phyloP scores from a whole-genome alignment of 2,888 invertebrate genomes.

The Apamea sordens region DNA sequence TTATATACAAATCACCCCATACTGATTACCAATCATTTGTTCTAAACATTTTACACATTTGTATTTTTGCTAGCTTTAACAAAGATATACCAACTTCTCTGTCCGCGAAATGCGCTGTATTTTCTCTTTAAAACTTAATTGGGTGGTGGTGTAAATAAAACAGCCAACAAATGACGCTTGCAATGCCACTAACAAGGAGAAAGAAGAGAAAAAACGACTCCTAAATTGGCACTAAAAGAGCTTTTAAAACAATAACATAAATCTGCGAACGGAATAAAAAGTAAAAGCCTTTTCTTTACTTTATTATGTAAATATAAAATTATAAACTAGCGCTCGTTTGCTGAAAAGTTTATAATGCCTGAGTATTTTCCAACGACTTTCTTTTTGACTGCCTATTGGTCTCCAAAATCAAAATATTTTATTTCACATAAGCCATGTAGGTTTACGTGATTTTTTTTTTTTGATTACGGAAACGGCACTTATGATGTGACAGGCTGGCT shows the following conservation, averaged over 20 bases:
- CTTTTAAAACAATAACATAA: slow-evolving; percentile 1
- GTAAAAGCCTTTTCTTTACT: neutral
- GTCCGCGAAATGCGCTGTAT: slow-evolving; percentile 7
- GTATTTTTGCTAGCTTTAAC: neutral
- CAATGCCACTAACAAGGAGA: slow-evolving; percentile 13
- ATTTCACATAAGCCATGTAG: neutral
- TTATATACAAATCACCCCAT: neutral
- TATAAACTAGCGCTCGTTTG: neutral
- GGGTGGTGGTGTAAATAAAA: slow-evolving; percentile 40
- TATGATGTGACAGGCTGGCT: no score
- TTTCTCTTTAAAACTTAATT: slow-evolving; percentile 34
- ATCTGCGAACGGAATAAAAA: neutral
- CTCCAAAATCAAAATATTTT: neutral
- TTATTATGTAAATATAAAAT: slow-evolving; percentile 10
- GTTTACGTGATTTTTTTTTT: no score
- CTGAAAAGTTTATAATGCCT: neutral
- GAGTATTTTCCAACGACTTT: neutral
- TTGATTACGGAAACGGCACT: no score
- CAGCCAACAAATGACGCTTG: slow-evolving; percentile 37
- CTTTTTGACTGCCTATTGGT: neutral
- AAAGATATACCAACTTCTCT: neutral
- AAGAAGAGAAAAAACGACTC: neutral
- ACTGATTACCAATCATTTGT: neutral
- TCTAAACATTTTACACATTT: neutral
- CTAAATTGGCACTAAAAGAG: slow-evolving; percentile 12